Evolutionary conservation across 1,140 invertebrate species (phyloP), one percentile per base, ranked within the genome.

Genomic region (Tetramorium simillimum): DNA sequence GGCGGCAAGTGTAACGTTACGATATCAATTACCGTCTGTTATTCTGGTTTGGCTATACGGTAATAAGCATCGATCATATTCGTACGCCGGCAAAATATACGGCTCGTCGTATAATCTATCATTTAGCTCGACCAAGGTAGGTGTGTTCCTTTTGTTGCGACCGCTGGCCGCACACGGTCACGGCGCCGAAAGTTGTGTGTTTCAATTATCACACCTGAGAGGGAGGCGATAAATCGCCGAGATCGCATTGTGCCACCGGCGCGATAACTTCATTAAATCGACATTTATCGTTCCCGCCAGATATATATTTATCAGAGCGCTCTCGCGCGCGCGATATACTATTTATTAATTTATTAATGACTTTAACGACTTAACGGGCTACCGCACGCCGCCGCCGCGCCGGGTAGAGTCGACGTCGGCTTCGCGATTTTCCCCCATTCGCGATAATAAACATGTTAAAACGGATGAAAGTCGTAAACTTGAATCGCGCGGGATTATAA

Each of bases 131-230:
- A 18, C 49, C 49, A 40, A 78, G 75, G 46, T 65, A 49, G 63
- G 51, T 78, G 73, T 56, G 62, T 67, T 76, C 49, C 82, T 78
- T 78, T 77, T 69, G 82, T 78, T 84, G 53, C 40, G 40, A 10
- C 21, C 62, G 53, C 56, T 24, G 43, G 10, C 43, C 75, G 37
- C 76, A 49, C 76, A 60, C 37, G 69, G 28, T 51, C 33, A 16
- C 51, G 24, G 40, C 56, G 51, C 40, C 58, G 21, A 75, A 87
- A 87, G 58, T 87, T 84, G 80, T 75, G 67, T 43, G 14, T 87
- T 87, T 85, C 86, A 73, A 87, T 87, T 87, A 91, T 86, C 78
- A 69, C 76, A 72, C 67, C 78, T 84, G 56, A 62, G 49, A 72
- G 40, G 56, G 24, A 49, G 53, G 53, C 70, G 21, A 75, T 85